Percentiles rank a stretch among this genome's conserved stretches.
phyloP scores from a whole-genome alignment of 1,140 invertebrate species.

The Drosophila pseudoobscura region DNA sequence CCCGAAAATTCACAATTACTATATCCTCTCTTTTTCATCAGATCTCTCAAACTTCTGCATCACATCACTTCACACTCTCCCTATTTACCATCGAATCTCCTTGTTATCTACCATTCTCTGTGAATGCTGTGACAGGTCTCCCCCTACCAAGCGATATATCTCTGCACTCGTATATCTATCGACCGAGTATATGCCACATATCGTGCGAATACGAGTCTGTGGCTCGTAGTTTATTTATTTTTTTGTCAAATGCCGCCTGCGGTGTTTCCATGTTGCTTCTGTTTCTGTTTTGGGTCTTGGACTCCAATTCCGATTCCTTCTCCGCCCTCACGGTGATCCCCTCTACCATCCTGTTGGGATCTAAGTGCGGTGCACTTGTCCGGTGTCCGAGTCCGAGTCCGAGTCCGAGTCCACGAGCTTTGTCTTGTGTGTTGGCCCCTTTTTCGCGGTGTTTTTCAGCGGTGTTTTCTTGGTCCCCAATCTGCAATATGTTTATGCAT shows the following conservation, averaged over 20 bases:
- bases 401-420: slow-evolving; percentile 18
- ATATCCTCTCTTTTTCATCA: no score
- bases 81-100: not conserved
- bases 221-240: slow-evolving; percentile 32
- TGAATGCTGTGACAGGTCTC: slow-evolving; percentile 3
- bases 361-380: slow-evolving; percentile 32
- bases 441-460: slow-evolving; percentile 14
- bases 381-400: slow-evolving; percentile 6
- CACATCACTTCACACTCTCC: not conserved
- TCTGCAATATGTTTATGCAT: slow-evolving; percentile 72
- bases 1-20: no score
- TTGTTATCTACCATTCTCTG: slow-evolving; percentile 2
- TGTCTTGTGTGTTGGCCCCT: slow-evolving; percentile 38
- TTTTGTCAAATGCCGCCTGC: slow-evolving; percentile 56
- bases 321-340: not conserved
- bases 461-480: slow-evolving; percentile 18
- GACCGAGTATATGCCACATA: no score
- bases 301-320: slow-evolving; percentile 2
- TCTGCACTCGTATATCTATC: slow-evolving; percentile 2
- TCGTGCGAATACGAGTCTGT: not conserved
- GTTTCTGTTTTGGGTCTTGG: slow-evolving; percentile 53
- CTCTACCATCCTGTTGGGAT: not conserved
- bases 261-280: slow-evolving; percentile 59
- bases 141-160: not conserved
- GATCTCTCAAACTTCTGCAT: not conserved